These are phyloP conservation scores for Ditylenchus dipsaci DNA, from an alignment of 1,140 invertebrate species.

Conservation along the genomic window DNA sequence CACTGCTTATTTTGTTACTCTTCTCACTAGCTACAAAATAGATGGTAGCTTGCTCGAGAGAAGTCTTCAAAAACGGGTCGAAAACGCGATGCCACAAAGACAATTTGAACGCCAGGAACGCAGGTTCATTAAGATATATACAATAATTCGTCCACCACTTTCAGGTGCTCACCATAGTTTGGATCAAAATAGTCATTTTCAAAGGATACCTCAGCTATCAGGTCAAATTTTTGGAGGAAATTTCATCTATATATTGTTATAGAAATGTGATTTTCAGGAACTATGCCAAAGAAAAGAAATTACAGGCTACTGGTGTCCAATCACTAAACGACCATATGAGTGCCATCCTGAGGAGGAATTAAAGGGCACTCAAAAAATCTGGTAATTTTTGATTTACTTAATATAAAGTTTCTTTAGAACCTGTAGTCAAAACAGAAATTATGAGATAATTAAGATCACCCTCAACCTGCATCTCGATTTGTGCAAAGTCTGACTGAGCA, in stretches of 20 bases:
- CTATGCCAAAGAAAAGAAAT: constrained; percentile 56
- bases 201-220: constrained; percentile 57
- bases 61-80: no score
- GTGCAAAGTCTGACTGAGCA: no score
- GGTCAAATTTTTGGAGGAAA: constrained; percentile 27
- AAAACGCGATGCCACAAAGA: no score
- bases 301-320: constrained; percentile 55
- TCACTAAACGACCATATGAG: constrained; percentile 46
- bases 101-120: no score
- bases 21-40: no score
- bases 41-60: no score
- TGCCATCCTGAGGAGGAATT: constrained; percentile 49
- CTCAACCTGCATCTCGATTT: no score
- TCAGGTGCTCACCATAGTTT: constrained; percentile 42
- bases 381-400: constrained; percentile 23
- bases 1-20: no score
- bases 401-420: neutral
- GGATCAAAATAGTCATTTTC: constrained; percentile 57
- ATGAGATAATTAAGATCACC: no score
- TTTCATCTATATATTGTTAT: neutral
- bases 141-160: no score
- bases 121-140: no score
- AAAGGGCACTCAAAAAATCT: constrained; percentile 55
- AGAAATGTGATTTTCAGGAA: constrained; percentile 42
- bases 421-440: no score